Evolutionary conservation across 1,140 invertebrate genomes (phyloP).

Genomic region (Achatina immaculata): DNA sequence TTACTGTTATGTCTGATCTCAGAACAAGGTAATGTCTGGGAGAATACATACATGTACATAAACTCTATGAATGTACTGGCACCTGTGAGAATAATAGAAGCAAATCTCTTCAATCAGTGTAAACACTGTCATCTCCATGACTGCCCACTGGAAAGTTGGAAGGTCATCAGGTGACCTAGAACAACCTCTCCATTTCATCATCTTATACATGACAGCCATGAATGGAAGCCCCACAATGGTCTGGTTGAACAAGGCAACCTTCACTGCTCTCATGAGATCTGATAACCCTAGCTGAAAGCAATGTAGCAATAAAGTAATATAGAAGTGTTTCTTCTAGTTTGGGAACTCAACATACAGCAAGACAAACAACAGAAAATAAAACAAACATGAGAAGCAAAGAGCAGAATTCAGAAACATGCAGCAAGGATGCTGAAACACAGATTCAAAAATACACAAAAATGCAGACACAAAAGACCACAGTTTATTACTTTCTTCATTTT

Average conservation of each 20-base stretch:
- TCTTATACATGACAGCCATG: constrained; percentile 76
- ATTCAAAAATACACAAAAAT: no score
- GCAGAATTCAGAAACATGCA: no score
- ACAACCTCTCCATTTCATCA: constrained; percentile 80
- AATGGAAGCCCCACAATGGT: constrained; percentile 80
- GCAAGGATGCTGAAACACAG: no score
- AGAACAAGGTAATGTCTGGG: no score
- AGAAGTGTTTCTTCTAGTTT: not conserved
- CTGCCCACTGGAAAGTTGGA: constrained; percentile 86
- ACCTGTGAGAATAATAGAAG: constrained; percentile 93
- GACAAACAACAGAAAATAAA: not conserved
- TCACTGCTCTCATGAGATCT: constrained; percentile 76
- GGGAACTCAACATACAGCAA: not conserved
- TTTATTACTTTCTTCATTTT: no score
- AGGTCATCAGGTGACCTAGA: constrained; percentile 76
- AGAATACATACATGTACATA: no score
- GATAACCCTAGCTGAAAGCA: constrained; percentile 54
- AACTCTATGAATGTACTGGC: no score
- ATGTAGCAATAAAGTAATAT: no score
- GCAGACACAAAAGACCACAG: no score
- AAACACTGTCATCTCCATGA: constrained; percentile 83
- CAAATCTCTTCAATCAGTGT: constrained; percentile 85
- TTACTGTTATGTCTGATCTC: no score
- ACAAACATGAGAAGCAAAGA: no score
- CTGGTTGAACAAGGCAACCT: constrained; percentile 84